Evolutionary conservation across 2,797 vertebrate species (phyloP), one percentile per base, ranked within the genome.

Genomic region (Dendrocincla fuliginosa): DNA sequence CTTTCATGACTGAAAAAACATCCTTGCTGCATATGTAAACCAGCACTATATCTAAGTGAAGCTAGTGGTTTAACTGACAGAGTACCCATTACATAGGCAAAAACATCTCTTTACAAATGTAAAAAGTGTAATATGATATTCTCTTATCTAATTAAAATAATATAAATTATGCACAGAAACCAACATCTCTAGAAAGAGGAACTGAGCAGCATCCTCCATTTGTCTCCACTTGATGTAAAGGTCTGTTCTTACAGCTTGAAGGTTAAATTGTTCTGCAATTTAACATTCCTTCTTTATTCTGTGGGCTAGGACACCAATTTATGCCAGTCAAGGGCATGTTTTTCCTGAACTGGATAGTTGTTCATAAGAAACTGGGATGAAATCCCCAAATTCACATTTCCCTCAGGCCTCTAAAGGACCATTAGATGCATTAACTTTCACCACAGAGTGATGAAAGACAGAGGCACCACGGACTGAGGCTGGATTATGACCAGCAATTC

Each of bases 101-200:
- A 95, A 95, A 70, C 44, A 35, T 12, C n/a, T 84, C 83, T 87
- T 87, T 67, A 84, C 82, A 76, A 84, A 55, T 73, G 5, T 61
- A 88, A 79, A 37, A 90, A 73, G 32, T 50, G 30, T 76, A 82
- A 89, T 84, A 89, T 76, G 22, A 79, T 87, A 92, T 74, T 95
- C 47, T 88, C 81, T 83, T 92, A 86, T 39, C 53, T 79, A 87
- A 94, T 89, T 89, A 90, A 93, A 94, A 84, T 84, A 93, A 83
- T 67, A 95, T 33, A 90, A 80, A 90, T 77, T 74, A 47, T 23
- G 37, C 32, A 91, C 27, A 61, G 56, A 90, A 93, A 35, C 16
- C 0, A 20, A 78, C 33, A 85, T 59, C 27, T 83, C 77, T 77
- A 82, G 81, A 87, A 73, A 69, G 84, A 80, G 42, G 22, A 85